These are phyloP conservation scores for Periophthalmodon schlosseri DNA, from an alignment of 2,113 vertebrate species.

Conservation along the genomic window DNA sequence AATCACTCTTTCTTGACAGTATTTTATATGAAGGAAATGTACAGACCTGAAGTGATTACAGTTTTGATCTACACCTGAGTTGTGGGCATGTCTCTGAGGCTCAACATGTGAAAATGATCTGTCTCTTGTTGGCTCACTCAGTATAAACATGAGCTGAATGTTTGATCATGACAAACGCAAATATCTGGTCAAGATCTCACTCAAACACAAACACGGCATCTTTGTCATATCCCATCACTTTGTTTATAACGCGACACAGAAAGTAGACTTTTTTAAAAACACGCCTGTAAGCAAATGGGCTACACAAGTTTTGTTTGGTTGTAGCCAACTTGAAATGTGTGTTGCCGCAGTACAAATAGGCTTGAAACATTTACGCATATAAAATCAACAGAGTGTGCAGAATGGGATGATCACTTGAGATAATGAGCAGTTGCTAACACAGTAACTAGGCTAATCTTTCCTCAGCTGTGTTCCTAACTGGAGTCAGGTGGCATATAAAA, in stretches of 20 bases:
- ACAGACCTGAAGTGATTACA: neutral
- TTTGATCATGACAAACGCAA: constrained; percentile 34
- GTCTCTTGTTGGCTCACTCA: constrained; percentile 42
- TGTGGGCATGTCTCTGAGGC: constrained; percentile 25
- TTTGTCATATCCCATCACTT: constrained; percentile 30
- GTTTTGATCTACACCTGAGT: constrained; percentile 33
- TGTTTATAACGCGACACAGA: constrained; percentile 18
- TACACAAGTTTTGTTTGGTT: neutral
- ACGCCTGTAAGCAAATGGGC: neutral
- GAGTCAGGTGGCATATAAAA: neutral
- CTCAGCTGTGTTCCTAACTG: neutral
- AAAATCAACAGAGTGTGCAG: neutral
- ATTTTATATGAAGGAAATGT: neutral
- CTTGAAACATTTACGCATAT: neutral
- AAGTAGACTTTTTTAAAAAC: neutral
- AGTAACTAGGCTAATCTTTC: neutral
- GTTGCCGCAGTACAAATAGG: neutral
- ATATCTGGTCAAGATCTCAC: constrained; percentile 42
- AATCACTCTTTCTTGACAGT: neutral
- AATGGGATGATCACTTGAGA: neutral
- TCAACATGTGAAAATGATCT: constrained; percentile 53
- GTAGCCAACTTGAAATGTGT: neutral
- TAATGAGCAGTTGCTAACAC: neutral
- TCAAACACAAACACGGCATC: constrained; percentile 20
- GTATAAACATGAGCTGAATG: constrained; percentile 31